Evolutionary conservation across 2,888 invertebrate genomes (phyloP).

Genomic region (Neoascia interrupta): DNA sequence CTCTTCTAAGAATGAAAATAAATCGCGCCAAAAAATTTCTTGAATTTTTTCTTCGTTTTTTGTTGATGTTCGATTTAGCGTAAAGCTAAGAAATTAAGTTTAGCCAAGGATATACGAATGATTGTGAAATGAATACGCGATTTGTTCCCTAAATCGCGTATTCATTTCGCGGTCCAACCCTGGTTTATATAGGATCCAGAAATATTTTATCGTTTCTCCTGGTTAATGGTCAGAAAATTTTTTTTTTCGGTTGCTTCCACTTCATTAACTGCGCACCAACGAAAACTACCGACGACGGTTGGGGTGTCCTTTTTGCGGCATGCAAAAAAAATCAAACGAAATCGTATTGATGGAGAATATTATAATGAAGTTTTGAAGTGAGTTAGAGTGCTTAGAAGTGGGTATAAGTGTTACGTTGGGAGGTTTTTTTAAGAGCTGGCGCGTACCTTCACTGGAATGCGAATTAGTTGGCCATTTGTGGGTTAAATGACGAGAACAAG

Average conservation of each 20-base stretch:
- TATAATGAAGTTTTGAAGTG: slow-evolving; percentile 55
- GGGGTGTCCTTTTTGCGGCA: slow-evolving; percentile 23
- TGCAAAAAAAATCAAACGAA: slow-evolving; percentile 1
- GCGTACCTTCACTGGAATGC: slow-evolving; percentile 20
- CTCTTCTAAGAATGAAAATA: slow-evolving; percentile 4
- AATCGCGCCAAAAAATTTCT: slow-evolving; percentile 50
- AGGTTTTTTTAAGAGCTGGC: slow-evolving; percentile 52
- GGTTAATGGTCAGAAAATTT: slow-evolving; percentile 65
- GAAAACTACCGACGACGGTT: neutral
- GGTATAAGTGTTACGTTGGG: slow-evolving; percentile 46
- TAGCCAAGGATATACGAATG: neutral
- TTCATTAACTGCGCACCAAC: slow-evolving; percentile 41
- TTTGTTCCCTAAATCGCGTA: neutral
- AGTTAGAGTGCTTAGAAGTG: slow-evolving; percentile 46
- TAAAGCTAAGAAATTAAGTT: slow-evolving; percentile 39
- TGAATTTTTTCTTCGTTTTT: slow-evolving; percentile 5
- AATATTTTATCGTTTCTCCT: slow-evolving; percentile 1
- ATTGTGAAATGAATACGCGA: slow-evolving; percentile 2
- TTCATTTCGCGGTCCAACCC: neutral
- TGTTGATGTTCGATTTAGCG: slow-evolving; percentile 55
- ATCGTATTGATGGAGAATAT: slow-evolving; percentile 18
- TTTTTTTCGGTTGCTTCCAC: slow-evolving; percentile 54
- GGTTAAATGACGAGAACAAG: slow-evolving; percentile 25
- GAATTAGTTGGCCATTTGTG: slow-evolving; percentile 44
- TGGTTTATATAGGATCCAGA: too few species aligned